phyloP scores from a whole-genome alignment of 1,140 invertebrate species.

The Laodelphax striatellus region DNA sequence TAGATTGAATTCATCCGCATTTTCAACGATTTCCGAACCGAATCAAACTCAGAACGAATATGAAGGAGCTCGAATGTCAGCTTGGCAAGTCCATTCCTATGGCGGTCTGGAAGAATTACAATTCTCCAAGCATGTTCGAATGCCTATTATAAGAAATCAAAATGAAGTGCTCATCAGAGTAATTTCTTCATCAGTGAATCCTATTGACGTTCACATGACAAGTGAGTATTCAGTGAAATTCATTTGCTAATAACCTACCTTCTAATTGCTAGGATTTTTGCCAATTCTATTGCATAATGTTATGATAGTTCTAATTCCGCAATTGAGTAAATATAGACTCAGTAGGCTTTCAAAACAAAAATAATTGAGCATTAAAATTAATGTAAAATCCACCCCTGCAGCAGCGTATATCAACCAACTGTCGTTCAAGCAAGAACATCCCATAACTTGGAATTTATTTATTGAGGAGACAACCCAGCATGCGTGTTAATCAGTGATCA shows the following conservation, averaged over 20 bases:
- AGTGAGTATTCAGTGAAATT: constrained; percentile 34
- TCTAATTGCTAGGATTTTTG: background rate
- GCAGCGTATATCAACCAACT: too few species aligned
- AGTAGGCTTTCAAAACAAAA: too few species aligned
- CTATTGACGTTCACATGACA: constrained; percentile 80
- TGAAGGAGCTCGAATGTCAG: constrained; percentile 37
- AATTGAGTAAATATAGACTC: background rate
- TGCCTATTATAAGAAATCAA: constrained; percentile 55
- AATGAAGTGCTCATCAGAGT: constrained; percentile 70
- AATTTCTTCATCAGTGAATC: constrained; percentile 76
- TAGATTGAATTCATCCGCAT: too few species aligned
- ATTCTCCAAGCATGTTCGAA: constrained; percentile 40
- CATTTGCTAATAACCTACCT: background rate
- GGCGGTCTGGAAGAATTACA: constrained; percentile 53
- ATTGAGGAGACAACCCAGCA: too few species aligned
- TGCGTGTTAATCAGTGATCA: too few species aligned
- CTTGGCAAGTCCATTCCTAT: constrained; percentile 69
- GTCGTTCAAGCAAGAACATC: too few species aligned
- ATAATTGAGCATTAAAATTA: too few species aligned
- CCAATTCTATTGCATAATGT: background rate
- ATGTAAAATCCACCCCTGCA: too few species aligned
- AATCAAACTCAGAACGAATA: background rate
- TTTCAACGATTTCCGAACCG: background rate
- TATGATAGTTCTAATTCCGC: background rate
- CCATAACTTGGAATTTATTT: too few species aligned